Evolutionary conservation across 2,113 vertebrate genomes (phyloP), one percentile per base, ranked within the genome.

Genomic region (Cricetomys ansorgei): DNA sequence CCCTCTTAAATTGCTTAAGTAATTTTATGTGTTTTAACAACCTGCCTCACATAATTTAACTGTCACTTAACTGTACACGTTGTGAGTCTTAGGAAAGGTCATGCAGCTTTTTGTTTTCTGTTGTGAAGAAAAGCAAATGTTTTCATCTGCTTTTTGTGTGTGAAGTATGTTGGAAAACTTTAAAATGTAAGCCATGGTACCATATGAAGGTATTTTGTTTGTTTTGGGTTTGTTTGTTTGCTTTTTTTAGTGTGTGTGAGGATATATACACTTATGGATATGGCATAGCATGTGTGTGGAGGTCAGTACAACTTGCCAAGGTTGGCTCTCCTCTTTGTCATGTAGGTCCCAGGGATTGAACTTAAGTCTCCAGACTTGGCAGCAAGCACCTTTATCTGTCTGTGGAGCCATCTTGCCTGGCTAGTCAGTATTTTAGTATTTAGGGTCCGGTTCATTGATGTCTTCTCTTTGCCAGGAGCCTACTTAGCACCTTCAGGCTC

Each of bases 71-170:
- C n/a, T n/a, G n/a, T n/a, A n/a, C 45, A 90, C 29, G 16, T 80
- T 85, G 12, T 84, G 59, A 95, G 59, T 75, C 94, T 96, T 91
- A 88, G 62, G 72, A 92, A 81, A 87, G 91, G 12, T 70, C 4
- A 40, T 92, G 19, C 25, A 53, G n/a, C 25, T 67, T 59, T 87
- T 70, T 87, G 89, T 27, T 93, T 90, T 55, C 13, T 84, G 7
- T 76, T 75, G 7, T 79, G 77, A 95, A 95, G 34, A 92, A 88
- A 88, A 64, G 10, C 1, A 95, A 45, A 50, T 50, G 1, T 43
- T 87, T 93, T 88, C 76, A 67, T 7, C 16, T 72, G 8, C 25
- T 92, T 76, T 83, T 31, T 87, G 27, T 62, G n/a, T 62, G 69
- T 40, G 37, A 76, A 84, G 7, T 88, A 77, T 70, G 92, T 95